Conservation (phyloP, 2,888 invertebrate genomes). For the Sericinus montela region DNA sequence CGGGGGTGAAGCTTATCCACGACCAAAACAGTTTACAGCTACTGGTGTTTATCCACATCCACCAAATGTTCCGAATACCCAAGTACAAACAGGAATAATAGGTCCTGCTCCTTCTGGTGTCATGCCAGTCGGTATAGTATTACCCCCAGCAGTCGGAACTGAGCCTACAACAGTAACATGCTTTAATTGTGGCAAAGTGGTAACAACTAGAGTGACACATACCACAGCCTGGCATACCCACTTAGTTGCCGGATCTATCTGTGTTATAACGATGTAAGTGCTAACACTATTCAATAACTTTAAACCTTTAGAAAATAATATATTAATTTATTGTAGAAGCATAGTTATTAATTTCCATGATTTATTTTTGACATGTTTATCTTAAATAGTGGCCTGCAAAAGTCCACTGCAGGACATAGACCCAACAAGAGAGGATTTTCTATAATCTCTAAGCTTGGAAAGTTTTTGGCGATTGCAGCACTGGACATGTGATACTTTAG, state of each 20-base stretch:
- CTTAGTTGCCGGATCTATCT: constrained; percentile 67
- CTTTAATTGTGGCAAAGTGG: constrained; percentile 66
- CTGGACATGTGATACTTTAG: too few species aligned
- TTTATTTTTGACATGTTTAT: too few species aligned
- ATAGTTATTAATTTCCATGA: too few species aligned
- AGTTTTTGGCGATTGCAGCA: too few species aligned
- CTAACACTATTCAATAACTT: too few species aligned
- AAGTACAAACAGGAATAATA: constrained; percentile 44
- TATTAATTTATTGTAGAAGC: too few species aligned
- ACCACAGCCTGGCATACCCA: constrained; percentile 74
- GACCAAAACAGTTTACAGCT: constrained; percentile 59
- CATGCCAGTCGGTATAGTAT: constrained; percentile 52
- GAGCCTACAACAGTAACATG: constrained; percentile 69
- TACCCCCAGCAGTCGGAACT: constrained; percentile 63
- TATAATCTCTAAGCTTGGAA: too few species aligned
- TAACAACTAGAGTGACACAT: constrained; percentile 69
- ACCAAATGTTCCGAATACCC: constrained; percentile 43
- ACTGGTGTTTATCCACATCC: constrained; percentile 69
- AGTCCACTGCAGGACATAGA: too few species aligned
- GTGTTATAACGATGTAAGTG: constrained; percentile 70
- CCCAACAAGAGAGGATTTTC: too few species aligned
- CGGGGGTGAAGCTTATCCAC: constrained; percentile 34
- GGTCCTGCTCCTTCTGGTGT: constrained; percentile 43
- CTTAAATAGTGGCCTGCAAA: too few species aligned
- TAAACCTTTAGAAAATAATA: too few species aligned